Evolutionary conservation across 2,113 vertebrate species (phyloP), one percentile per base, ranked within the genome.

Genomic region (Heterotis niloticus): DNA sequence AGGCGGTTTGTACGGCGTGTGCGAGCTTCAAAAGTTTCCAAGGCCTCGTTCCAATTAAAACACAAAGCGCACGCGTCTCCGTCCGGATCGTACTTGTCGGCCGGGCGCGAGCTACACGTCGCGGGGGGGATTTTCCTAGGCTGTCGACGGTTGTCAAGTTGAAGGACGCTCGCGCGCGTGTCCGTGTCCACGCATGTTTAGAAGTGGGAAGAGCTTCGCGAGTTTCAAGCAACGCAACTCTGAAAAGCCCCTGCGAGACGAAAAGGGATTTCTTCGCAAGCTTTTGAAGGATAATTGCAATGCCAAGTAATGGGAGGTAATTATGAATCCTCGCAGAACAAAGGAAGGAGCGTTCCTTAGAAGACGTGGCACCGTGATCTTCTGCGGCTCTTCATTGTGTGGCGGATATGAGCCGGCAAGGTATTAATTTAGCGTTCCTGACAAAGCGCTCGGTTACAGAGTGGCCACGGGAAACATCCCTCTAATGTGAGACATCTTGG

Each of bases 261-360:
- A n/a, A 44, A 44, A 29, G 29, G 1, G 14, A 29, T 5, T 7
- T 68, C 29, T 68, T 28, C 29, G 24, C 23, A 67, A 67, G 24
- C n/a, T 16, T 34, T 13, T 69, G 67, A 69, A 69, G 2, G 67
- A 69, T 69, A 34, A 69, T 69, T 69, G 28, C 67, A 69, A 29
- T 10, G 34, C 28, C 18, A 69, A 69, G 59, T 69, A 44, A 28
- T 34, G 13, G 12, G 34, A 29, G 28, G 67, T 34, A 69, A 34
- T 69, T 69, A 69, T 69, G 17, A 69, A 69, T 29, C 18, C 11
- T 16, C 14, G 4, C 17, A 17, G 28, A 69, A 69, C 64, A 34
- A 34, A 10, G 26, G 24, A 5, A 67, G 26, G n/a, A 28, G 23
- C n/a, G 34, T 69, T 68, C 28, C 29, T 34, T 69, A 29, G 67